Percentiles rank a stretch among this genome's conserved stretches.
Evolutionary conservation across 2,797 vertebrate genomes (phyloP).

Genomic region (Neosalanx taihuensis): DNA sequence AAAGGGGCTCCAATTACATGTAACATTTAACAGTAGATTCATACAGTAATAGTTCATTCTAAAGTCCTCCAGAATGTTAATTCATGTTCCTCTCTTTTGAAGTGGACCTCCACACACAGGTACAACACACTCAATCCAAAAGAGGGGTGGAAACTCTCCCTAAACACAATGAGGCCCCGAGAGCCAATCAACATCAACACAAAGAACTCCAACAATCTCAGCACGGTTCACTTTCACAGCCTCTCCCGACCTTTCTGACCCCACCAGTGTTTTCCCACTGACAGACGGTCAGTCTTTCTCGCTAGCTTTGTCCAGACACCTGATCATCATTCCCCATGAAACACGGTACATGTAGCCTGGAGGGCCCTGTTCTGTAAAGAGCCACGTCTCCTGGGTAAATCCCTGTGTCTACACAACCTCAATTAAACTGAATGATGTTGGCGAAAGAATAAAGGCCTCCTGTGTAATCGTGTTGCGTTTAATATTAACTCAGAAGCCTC

Average conservation of each 20-base stretch:
- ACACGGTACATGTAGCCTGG: not conserved
- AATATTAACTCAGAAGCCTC: slow-evolving; percentile 11
- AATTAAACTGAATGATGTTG: not conserved
- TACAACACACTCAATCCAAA: not conserved
- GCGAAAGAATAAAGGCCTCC: not conserved
- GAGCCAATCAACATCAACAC: not conserved
- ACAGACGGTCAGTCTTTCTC: not conserved
- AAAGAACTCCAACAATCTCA: too few species aligned
- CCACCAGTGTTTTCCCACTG: not conserved
- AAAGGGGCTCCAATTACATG: not conserved
- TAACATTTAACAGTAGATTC: not conserved
- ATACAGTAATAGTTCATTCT: too few species aligned
- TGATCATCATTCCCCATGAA: not conserved
- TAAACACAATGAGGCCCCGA: not conserved
- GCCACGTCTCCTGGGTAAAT: not conserved
- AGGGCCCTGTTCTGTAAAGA: not conserved
- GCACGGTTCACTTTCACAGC: not conserved
- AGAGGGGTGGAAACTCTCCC: slow-evolving; percentile 1
- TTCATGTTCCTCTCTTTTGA: too few species aligned
- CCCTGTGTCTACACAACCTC: not conserved
- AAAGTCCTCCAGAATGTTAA: too few species aligned
- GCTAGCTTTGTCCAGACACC: slow-evolving; percentile 1
- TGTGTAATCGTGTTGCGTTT: not conserved
- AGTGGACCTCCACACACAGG: not conserved
- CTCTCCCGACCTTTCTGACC: not conserved